Evolutionary conservation across 1,140 invertebrate species (phyloP).

Genomic region (Glossosoma conforme): DNA sequence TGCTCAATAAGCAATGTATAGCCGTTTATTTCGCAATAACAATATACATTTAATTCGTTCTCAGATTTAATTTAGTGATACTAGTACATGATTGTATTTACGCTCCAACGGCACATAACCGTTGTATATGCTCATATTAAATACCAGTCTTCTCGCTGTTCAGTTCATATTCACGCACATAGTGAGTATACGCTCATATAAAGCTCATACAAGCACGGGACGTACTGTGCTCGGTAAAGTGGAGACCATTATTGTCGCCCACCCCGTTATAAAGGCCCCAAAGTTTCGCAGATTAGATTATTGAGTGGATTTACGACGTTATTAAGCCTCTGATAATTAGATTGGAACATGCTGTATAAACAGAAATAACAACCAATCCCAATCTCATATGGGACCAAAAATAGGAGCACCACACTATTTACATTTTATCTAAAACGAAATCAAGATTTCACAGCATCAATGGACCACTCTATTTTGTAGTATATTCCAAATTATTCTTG

Average conservation of each 20-base stretch:
- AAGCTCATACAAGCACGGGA: neutral
- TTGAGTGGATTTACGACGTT: conserved; percentile 53
- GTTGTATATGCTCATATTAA: conserved; percentile 13
- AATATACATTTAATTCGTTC: too few species aligned
- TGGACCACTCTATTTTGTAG: too few species aligned
- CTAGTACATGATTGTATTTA: neutral
- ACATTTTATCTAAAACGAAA: too few species aligned
- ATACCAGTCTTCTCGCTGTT: conserved; percentile 19
- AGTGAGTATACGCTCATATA: neutral
- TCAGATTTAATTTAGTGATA: too few species aligned
- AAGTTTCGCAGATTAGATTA: conserved; percentile 56
- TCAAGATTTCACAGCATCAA: too few species aligned
- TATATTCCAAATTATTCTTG: too few species aligned
- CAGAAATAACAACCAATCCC: conserved; percentile 31
- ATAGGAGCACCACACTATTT: neutral
- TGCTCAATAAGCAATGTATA: too few species aligned
- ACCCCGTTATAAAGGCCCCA: conserved; percentile 39
- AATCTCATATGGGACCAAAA: conserved; percentile 18
- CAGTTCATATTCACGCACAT: conserved; percentile 13
- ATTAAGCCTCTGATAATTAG: conserved; percentile 55
- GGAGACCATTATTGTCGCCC: conserved; percentile 28
- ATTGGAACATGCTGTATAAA: conserved; percentile 32
- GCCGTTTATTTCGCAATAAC: too few species aligned
- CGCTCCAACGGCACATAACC: conserved; percentile 3
- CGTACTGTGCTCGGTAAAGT: neutral